Evolutionary conservation across 2,888 invertebrate genomes (phyloP).

Genomic region (Sminthurinus aureus): DNA sequence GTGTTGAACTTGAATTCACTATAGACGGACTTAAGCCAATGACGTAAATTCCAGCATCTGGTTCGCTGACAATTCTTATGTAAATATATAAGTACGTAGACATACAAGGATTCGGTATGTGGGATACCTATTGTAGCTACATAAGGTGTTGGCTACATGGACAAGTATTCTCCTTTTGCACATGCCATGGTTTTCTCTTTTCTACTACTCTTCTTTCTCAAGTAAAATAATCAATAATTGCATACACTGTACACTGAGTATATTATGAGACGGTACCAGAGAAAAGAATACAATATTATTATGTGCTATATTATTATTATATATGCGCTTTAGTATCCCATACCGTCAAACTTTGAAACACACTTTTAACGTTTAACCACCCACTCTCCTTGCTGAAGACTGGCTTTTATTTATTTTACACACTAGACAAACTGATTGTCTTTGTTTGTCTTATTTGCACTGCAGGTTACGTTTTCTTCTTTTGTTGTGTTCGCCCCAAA

Average conservation of each 20-base stretch:
- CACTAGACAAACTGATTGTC: no score
- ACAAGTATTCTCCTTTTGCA: slow-evolving; percentile 20
- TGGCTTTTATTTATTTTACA: no score
- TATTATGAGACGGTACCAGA: no score
- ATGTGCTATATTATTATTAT: no score
- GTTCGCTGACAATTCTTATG: neutral
- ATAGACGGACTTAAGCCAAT: neutral
- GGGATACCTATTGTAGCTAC: neutral
- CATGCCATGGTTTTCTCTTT: slow-evolving; percentile 24
- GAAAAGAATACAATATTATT: no score
- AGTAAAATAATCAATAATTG: slow-evolving; percentile 7
- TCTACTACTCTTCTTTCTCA: neutral
- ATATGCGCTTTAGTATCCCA: no score
- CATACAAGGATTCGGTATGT: neutral
- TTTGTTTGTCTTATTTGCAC: no score
- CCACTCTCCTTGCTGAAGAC: no score
- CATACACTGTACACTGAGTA: neutral
- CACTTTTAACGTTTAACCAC: no score
- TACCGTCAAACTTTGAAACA: no score
- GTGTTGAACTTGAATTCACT: neutral
- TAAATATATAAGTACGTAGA: neutral
- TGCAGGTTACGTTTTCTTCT: no score
- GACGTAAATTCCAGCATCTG: slow-evolving; percentile 33
- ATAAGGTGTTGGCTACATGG: slow-evolving; percentile 30
- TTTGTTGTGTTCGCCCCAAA: no score